Conservation (phyloP, 2,797 vertebrate species). For the Moxostoma hubbsi region DNA sequence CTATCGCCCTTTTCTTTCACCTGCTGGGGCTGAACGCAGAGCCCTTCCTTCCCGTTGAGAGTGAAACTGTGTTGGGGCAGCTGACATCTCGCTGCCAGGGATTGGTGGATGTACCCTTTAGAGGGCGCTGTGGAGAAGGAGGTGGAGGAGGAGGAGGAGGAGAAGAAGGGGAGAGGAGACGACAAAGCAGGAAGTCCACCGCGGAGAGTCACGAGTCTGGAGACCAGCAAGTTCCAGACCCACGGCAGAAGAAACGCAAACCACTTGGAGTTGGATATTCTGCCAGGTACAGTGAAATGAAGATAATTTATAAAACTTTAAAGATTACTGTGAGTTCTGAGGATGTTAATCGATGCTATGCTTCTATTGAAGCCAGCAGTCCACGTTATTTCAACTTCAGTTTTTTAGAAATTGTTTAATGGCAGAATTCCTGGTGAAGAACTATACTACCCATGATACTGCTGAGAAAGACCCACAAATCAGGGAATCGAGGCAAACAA, state of each 20-base stretch:
- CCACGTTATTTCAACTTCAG: too few species aligned
- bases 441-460: too few species aligned
- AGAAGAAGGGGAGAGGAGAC: slow-evolving; percentile 78
- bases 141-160: slow-evolving; percentile 54
- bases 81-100: slow-evolving; percentile 83
- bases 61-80: slow-evolving; percentile 70
- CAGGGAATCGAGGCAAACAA: too few species aligned
- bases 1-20: slow-evolving; percentile 89
- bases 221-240: slow-evolving; percentile 87
- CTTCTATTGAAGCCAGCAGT: too few species aligned
- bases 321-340: too few species aligned
- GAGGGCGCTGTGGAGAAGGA: slow-evolving; percentile 65
- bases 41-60: slow-evolving; percentile 56
- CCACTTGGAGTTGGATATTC: slow-evolving; percentile 92
- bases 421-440: too few species aligned
- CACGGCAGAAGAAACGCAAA: slow-evolving; percentile 87
- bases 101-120: slow-evolving; percentile 90
- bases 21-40: slow-evolving; percentile 79
- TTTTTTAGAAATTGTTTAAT: too few species aligned
- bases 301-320: too few species aligned
- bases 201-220: slow-evolving; percentile 75
- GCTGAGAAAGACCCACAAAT: too few species aligned
- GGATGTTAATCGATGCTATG: too few species aligned
- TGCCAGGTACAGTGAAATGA: slow-evolving; percentile 79
- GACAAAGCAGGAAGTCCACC: slow-evolving; percentile 67